Percentiles rank a stretch among this genome's conserved stretches.
phyloP scores from a whole-genome alignment of 1,140 invertebrate species.

The Apis florea region DNA sequence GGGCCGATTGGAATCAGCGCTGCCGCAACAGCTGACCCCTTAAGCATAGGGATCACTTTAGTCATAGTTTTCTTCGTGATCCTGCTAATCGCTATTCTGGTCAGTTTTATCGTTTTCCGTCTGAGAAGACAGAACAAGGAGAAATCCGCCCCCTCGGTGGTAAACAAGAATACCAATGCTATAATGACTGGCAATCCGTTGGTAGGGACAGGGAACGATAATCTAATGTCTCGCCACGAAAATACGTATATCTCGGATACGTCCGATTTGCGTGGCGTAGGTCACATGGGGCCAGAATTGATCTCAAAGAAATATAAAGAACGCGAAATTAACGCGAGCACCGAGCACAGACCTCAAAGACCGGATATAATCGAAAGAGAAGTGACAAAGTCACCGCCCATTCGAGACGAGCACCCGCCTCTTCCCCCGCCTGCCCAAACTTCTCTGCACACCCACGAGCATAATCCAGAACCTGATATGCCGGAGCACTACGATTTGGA shows the following conservation, averaged over 20 bases:
- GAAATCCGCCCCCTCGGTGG: conserved; percentile 81
- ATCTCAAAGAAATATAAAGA: conserved; percentile 94
- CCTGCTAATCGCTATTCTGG: conserved; percentile 91
- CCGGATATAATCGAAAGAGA: conserved; percentile 97
- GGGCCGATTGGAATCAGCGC: conserved; percentile 87
- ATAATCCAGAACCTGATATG: conserved; percentile 87
- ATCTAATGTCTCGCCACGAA: conserved; percentile 76
- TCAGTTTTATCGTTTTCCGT: conserved; percentile 94
- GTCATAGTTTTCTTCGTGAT: conserved; percentile 97
- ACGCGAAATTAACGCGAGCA: conserved; percentile 85
- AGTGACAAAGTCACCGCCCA: conserved; percentile 89
- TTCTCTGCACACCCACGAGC: conserved; percentile 84
- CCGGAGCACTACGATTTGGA: conserved; percentile 98
- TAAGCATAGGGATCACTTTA: conserved; percentile 94
- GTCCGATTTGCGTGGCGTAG: conserved; percentile 81
- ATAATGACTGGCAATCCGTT: conserved; percentile 75
- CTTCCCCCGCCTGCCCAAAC: conserved; percentile 84
- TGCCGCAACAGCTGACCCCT: conserved; percentile 89
- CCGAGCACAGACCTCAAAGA: conserved; percentile 85
- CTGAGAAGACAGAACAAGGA: conserved; percentile 91
- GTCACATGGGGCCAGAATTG: conserved; percentile 89
- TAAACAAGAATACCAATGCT: conserved; percentile 75
- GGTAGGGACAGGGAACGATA: conserved; percentile 69
- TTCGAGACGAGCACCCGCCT: conserved; percentile 88
- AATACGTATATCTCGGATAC: conserved; percentile 78